A percentile compares a stretch with the other conserved stretches of the same genome.
phyloP scores from a whole-genome alignment of 2,888 invertebrate species.

The Xylota sylvarum region DNA sequence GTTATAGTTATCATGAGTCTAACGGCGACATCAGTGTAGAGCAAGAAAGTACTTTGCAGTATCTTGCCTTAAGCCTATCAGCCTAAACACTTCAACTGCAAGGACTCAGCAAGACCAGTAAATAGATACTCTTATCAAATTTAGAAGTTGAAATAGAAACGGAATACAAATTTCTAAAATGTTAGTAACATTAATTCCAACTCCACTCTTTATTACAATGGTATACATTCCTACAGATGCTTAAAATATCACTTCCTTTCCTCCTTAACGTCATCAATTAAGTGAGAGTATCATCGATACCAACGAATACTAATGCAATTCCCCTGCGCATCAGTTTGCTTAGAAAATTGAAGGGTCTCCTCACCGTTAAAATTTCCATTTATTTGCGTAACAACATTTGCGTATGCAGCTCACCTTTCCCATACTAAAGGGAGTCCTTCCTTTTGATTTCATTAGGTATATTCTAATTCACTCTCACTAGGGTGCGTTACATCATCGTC shows the following conservation, averaged over 20 bases:
- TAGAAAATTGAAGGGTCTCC: slow-evolving; percentile 16
- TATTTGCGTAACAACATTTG: slow-evolving; percentile 62
- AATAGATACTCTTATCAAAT: too few species aligned
- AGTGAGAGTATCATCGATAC: slow-evolving; percentile 22
- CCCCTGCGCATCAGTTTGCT: not conserved
- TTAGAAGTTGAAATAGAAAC: too few species aligned
- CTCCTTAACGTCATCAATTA: not conserved
- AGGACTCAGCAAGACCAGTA: too few species aligned
- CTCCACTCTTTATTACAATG: too few species aligned
- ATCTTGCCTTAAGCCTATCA: too few species aligned
- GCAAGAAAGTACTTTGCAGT: too few species aligned
- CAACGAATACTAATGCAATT: slow-evolving; percentile 18
- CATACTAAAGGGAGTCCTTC: slow-evolving; percentile 42
- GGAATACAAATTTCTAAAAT: too few species aligned
- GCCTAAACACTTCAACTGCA: too few species aligned
- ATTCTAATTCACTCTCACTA: slow-evolving; percentile 63
- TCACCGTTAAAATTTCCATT: slow-evolving; percentile 54
- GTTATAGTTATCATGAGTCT: too few species aligned
- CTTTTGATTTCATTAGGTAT: slow-evolving; percentile 72
- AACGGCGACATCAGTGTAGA: too few species aligned
- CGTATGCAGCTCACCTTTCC: slow-evolving; percentile 53
- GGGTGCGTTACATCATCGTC: slow-evolving; percentile 52
- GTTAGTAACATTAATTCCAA: too few species aligned
- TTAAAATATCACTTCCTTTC: not conserved
- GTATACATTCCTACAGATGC: slow-evolving; percentile 14